Percentiles rank a stretch among this genome's conserved stretches.
These are phyloP conservation scores for Parnassius orleans DNA, from an alignment of 2,888 invertebrate species.

Conservation along the genomic window DNA sequence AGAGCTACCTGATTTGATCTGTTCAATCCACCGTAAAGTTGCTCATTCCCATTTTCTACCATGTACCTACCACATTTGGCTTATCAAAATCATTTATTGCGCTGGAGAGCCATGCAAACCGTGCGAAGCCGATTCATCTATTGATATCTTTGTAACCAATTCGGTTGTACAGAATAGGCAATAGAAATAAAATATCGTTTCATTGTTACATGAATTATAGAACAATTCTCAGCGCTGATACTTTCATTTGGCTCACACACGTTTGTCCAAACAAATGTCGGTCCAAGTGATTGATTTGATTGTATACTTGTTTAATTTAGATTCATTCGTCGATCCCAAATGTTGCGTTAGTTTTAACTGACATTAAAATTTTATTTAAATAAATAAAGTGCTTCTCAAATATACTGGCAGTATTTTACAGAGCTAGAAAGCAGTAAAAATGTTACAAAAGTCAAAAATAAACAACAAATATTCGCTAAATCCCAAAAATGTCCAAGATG, in stretches of 20 bases:
- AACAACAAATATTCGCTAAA: too few species aligned
- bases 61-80: not conserved
- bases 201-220: slow-evolving; percentile 22
- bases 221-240: slow-evolving; percentile 9
- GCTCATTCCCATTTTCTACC: not conserved
- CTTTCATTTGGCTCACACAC: slow-evolving; percentile 14
- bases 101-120: not conserved
- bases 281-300: slow-evolving; percentile 24
- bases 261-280: slow-evolving; percentile 26
- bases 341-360: slow-evolving; percentile 19
- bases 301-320: slow-evolving; percentile 25
- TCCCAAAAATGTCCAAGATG: too few species aligned
- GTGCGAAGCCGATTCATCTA: not conserved
- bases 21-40: not conserved
- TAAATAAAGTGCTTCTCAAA: too few species aligned
- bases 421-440: too few species aligned
- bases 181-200: slow-evolving; percentile 3
- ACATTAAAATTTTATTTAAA: slow-evolving; percentile 1
- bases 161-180: not conserved
- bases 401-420: too few species aligned
- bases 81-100: not conserved
- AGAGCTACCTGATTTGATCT: too few species aligned
- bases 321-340: slow-evolving; percentile 19
- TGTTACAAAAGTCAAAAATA: too few species aligned
- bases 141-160: not conserved